Evolutionary conservation across 2,888 invertebrate genomes (phyloP).

Genomic region (Latheticus oryzae): DNA sequence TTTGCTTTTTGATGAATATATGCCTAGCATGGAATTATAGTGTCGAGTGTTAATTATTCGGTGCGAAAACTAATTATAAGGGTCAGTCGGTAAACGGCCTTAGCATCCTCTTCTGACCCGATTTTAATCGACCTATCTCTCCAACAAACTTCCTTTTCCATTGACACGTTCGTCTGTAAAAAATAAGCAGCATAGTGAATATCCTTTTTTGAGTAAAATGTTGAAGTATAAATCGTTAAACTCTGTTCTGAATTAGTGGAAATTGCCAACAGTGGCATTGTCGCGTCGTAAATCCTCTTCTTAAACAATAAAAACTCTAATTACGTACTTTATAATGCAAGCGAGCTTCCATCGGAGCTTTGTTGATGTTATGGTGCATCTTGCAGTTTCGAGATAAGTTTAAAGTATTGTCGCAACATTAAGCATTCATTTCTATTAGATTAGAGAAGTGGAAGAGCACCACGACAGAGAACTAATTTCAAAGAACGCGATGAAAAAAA

Average conservation of each 20-base stretch:
- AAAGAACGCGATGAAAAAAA: too few species aligned
- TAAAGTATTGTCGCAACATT: too few species aligned
- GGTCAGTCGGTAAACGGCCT: constrained; percentile 18
- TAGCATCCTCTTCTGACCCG: constrained; percentile 11
- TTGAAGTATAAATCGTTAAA: constrained; percentile 1
- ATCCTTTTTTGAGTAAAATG: constrained; percentile 2
- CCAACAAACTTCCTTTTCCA: neutral
- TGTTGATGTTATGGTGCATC: too few species aligned
- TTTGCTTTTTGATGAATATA: constrained; percentile 19
- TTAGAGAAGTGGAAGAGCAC: too few species aligned
- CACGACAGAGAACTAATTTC: too few species aligned
- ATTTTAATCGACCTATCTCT: constrained; percentile 12
- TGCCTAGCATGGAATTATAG: constrained; percentile 17
- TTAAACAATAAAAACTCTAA: too few species aligned
- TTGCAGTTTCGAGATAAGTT: too few species aligned
- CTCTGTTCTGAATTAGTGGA: constrained; percentile 16
- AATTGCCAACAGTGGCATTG: too few species aligned
- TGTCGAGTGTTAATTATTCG: constrained; percentile 29
- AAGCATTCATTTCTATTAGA: too few species aligned
- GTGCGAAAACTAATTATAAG: constrained; percentile 23
- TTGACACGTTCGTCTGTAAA: constrained; percentile 14
- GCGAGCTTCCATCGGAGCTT: too few species aligned
- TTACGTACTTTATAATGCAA: too few species aligned
- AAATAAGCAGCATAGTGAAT: neutral
- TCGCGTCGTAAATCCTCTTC: too few species aligned